Conservation (phyloP, 2,888 invertebrate genomes). For the Laothoe populi region DNA sequence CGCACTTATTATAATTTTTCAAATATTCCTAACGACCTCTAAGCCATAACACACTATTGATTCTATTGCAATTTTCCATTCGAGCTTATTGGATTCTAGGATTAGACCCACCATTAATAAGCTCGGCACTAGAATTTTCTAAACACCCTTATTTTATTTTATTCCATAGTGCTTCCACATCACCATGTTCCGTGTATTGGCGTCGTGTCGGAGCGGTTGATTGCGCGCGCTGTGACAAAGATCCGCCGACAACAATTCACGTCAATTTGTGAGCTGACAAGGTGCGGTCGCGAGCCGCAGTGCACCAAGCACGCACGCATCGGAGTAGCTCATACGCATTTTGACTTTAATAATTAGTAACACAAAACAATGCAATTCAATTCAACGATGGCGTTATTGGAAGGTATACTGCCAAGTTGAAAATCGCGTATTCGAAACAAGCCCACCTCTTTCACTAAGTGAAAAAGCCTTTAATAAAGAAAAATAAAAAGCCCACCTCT, state of each 20-base stretch:
- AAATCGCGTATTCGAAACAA: too few relatives aligned
- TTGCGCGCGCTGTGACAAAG: conserved; percentile 64
- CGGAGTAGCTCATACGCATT: background rate
- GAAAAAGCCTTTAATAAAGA: too few relatives aligned
- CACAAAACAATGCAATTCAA: too few relatives aligned
- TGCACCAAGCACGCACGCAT: conserved; percentile 29
- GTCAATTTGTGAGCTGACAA: conserved; percentile 79
- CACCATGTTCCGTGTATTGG: conserved; percentile 30
- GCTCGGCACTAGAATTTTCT: background rate
- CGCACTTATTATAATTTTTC: too few relatives aligned
- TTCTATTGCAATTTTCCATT: too few relatives aligned
- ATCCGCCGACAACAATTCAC: conserved; percentile 76
- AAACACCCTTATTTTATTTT: background rate
- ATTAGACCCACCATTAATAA: too few relatives aligned
- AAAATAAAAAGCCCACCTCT: too few relatives aligned
- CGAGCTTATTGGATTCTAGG: conserved; percentile 19
- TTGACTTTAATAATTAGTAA: background rate
- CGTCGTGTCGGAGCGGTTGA: conserved; percentile 40
- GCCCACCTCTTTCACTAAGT: too few relatives aligned
- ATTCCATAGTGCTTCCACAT: conserved; percentile 20
- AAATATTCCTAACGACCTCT: too few relatives aligned
- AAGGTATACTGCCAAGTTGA: too few relatives aligned
- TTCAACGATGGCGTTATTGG: too few relatives aligned
- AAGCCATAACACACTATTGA: too few relatives aligned
- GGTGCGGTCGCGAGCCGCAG: conserved; percentile 69